Conservation (phyloP, 2,797 vertebrate species). For the Onychomys torridus region DNA sequence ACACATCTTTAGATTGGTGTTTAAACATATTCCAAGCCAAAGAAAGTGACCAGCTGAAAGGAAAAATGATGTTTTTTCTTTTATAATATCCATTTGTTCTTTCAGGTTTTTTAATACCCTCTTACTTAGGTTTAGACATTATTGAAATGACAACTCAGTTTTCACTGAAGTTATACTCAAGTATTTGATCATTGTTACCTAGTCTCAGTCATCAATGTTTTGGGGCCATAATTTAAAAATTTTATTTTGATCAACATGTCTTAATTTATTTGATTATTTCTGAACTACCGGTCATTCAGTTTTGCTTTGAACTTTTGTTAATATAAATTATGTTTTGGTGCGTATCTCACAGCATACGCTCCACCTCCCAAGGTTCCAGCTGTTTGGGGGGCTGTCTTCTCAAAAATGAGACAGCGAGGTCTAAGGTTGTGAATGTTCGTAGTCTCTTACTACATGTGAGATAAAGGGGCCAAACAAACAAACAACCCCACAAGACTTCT, state of each 20-base stretch:
- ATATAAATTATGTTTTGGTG: slow-evolving; percentile 13
- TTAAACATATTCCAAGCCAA: neutral
- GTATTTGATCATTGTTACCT: slow-evolving; percentile 2
- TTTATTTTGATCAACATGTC: neutral
- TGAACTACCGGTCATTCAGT: neutral
- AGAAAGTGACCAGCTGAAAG: neutral
- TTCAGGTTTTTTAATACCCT: neutral
- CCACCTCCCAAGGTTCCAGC: neutral
- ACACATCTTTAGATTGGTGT: neutral
- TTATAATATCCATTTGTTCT: neutral
- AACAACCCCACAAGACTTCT: neutral
- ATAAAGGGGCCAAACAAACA: neutral
- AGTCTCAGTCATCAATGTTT: slow-evolving; percentile 48
- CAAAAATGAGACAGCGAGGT: slow-evolving; percentile 36
- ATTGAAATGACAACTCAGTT: slow-evolving; percentile 25
- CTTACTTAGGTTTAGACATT: slow-evolving; percentile 52
- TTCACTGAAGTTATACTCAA: neutral
- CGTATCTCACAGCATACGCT: neutral
- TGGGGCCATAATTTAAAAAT: neutral
- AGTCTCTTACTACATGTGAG: neutral
- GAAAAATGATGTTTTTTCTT: slow-evolving; percentile 2
- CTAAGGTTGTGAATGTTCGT: slow-evolving; percentile 26
- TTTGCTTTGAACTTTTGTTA: slow-evolving; percentile 51
- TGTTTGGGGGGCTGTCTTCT: neutral
- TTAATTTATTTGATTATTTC: slow-evolving; percentile 48